Base-by-base conservation (phyloP, 2,113 vertebrate species). In the Onychostoma macrolepis region DNA sequence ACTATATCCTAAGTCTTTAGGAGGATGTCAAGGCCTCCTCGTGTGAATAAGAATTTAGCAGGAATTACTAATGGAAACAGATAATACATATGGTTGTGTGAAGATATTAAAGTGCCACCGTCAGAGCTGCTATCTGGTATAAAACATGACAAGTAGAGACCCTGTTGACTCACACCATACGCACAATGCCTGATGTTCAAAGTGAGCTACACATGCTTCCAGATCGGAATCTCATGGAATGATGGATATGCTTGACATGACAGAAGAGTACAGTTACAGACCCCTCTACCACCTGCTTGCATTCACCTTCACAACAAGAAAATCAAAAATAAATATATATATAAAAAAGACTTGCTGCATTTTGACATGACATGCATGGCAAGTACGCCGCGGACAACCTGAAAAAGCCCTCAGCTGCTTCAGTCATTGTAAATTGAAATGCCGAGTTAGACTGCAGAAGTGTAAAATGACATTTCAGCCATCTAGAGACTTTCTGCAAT, bases 11-110 rank as follows among this genome's bases (percentile, higher is more conserved):
- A 63, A 85, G 86, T 74, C 67, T 61, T 26, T 50, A 83, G 33
- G 48, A 48, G 76, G 83, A 85, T 84, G 76, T 69, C 56, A 89
- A 86, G 81, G 88, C 88, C 79, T 81, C 26, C 48, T 38, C 6
- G 36, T 41, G 71, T 77, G 75, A 80, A 83, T 88, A 75, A 84
- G 80, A 56, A 75, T 30, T 89, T 84, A 61, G 85, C 71, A 43
- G 63, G 43, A 33, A 61, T 83, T 86, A 87, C 28, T 78, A 82
- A 82, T 65, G 79, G 75, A 82, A 61, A 74, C 65, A 71, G 77
- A 72, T 36, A 43, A 77, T 78, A 69, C 56, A 78, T 30, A 61
- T 48, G 82, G 81, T 21, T 65, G 69, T 79, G 74, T 30, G 12
- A 48, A 72, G 75, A 88, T 85, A 81, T 61, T 85, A 85, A 89